A percentile compares a stretch with the other conserved stretches of the same genome.
These are phyloP conservation scores for Seriola dumerili DNA, from an alignment of 2,113 vertebrate genomes.

Conservation along the genomic window DNA sequence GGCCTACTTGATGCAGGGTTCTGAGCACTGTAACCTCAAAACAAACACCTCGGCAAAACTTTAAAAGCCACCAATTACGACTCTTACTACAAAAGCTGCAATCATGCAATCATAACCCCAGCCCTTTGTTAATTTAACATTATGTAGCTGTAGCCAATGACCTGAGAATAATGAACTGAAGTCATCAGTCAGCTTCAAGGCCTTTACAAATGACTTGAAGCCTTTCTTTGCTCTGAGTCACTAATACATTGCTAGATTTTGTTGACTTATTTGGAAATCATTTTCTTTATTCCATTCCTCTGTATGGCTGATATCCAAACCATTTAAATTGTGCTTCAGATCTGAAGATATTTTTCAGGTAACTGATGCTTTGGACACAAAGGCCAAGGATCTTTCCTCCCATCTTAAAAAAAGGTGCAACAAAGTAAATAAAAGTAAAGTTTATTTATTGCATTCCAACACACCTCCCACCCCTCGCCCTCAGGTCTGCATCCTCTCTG, in stretches of 20 bases:
- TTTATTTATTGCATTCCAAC: conserved; percentile 33
- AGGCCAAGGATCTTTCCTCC: conserved; percentile 3
- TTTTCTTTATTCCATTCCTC: no score
- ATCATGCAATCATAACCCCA: conserved; percentile 19
- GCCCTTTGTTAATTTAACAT: conserved; percentile 20
- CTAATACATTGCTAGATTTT: background rate
- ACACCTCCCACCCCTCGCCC: background rate
- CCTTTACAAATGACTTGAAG: conserved; percentile 27
- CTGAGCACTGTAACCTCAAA: conserved; percentile 24
- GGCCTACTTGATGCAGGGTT: background rate
- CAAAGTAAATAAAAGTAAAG: conserved; percentile 31
- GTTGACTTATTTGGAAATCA: background rate
- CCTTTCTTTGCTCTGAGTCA: background rate
- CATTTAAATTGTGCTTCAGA: background rate
- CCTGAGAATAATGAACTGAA: conserved; percentile 16
- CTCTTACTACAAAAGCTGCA: conserved; percentile 4
- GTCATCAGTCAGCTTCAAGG: conserved; percentile 16
- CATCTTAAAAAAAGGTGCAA: conserved; percentile 3
- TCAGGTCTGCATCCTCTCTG: conserved; percentile 30
- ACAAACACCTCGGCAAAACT: background rate
- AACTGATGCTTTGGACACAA: background rate
- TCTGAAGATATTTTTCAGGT: background rate
- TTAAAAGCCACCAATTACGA: background rate
- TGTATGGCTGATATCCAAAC: background rate
- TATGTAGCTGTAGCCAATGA: conserved; percentile 7